Evolutionary conservation across 2,113 vertebrate genomes (phyloP), one percentile per base, ranked within the genome.

Genomic region (Semnornis frantzii): DNA sequence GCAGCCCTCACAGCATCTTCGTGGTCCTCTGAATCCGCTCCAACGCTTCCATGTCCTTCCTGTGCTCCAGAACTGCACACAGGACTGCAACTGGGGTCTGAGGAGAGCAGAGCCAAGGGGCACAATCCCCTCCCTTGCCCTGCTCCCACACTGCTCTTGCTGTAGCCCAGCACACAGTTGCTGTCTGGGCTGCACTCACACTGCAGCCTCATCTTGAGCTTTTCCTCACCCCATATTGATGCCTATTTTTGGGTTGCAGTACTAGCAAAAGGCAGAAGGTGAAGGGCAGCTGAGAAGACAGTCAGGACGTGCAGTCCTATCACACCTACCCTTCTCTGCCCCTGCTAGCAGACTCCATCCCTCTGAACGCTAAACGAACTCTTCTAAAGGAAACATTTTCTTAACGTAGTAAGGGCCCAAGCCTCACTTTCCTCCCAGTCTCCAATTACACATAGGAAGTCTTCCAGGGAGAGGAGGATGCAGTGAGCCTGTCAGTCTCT

Each of bases 241-340:
- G 31, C 9, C 6, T 33, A 13, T n/a, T 68, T 88, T 55, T 14
- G 78, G 34, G 20, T 8, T 72, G 50, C n/a, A 85, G 78, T 42
- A 60, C 50, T 27, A 72, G 60, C 11, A 87, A 94, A 88, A 96
- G 71, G 57, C 69, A 97, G 82, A 87, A 92, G 68, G 46, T 9
- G 3, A 14, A 65, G 27, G 1, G 1, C 52, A 37, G 16, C 23
- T 70, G 39, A 82, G 48, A 9, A 60, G 33, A 31, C 54, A 55
- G 31, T 8, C 16, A 48, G 50, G 24, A 33, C 50, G n/a, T 19
- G 70, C 46, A 48, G 18, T 6, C 13, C 1, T 2, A 74, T 15
- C 24, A 58, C 31, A 39, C 2, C 8, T 30, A 2, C 0, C 1
- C 11, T 58, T 6, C 0, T 20, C 27, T 39, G 27, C 3, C 27